Evolutionary conservation across 1,140 invertebrate genomes (phyloP), one percentile per base, ranked within the genome.

Genomic region (Diachasma alloeum): DNA sequence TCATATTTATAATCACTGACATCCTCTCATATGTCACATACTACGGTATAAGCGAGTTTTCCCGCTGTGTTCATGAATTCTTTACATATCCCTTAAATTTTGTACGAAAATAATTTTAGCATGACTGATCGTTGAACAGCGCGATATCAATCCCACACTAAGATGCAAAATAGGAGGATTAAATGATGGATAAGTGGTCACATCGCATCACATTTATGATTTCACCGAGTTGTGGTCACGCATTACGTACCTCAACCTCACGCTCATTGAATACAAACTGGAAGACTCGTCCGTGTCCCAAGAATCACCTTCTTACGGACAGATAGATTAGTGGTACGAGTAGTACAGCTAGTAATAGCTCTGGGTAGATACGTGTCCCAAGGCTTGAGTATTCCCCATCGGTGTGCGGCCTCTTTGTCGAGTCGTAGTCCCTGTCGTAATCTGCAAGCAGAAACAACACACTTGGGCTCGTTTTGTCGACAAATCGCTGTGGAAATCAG

Each of bases 271-370:
- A 86, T 81, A 84, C 84, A 85, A 86, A 82, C 80, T 87, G 85
- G 85, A 87, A 87, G 85, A 84, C 82, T 82, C 81, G 81, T 85
- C 81, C 79, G 80, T 79, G 81, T 82, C 81, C 81, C 81, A 82
- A 80, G 83, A 86, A 88, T 88, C 87, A 88, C 82, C 87, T 88
- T 75, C 85, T 83, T 82, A 77, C 79, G 56, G 78, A 81, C 46
- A 82, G 70, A 63, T 87, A 73, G 59, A 85, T 74, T 46, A 84
- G 78, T n/a, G 80, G 81, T 39, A 85, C 80, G 48, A 87, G 81
- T 53, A 83, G 78, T 68, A 87, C 79, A 68, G 81, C 72, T 71
- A 87, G 17, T 24, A 78, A 37, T 68, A 78, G 11, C 73, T 78
- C 56, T 79, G 80, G 44, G 78, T 78, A 17, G 22, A 76, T 73